Evolutionary conservation across 2,888 invertebrate genomes (phyloP).

Genomic region (Cyaniris semiargus): DNA sequence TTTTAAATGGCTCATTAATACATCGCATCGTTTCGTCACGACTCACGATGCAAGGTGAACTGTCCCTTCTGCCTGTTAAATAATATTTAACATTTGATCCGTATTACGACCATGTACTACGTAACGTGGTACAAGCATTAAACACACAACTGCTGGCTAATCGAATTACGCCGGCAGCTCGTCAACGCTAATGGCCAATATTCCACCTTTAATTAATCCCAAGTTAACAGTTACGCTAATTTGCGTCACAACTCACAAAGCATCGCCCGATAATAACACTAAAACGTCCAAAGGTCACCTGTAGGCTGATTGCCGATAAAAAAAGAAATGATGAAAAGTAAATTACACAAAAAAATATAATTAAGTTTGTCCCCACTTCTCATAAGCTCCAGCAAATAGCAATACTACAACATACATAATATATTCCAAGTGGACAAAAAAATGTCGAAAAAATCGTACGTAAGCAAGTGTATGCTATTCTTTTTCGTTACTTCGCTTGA

Average conservation of each 20-base stretch:
- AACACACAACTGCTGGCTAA: not conserved
- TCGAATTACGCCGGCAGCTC: slow-evolving; percentile 7
- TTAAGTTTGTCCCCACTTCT: too few species aligned
- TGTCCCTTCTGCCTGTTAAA: too few species aligned
- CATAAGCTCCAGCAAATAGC: too few species aligned
- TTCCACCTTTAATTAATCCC: slow-evolving; percentile 22
- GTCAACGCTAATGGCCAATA: slow-evolving; percentile 11
- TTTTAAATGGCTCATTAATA: too few species aligned
- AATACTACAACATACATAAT: too few species aligned
- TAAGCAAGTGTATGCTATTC: too few species aligned
- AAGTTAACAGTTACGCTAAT: slow-evolving; percentile 11
- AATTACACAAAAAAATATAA: not conserved
- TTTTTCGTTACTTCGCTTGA: too few species aligned
- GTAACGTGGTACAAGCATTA: not conserved
- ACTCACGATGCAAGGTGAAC: too few species aligned
- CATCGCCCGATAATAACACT: slow-evolving; percentile 6
- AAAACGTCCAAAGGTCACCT: not conserved
- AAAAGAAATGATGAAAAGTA: not conserved
- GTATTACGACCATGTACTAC: not conserved
- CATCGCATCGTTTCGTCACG: too few species aligned
- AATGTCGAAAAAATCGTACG: too few species aligned
- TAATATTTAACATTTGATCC: too few species aligned
- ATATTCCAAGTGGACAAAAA: too few species aligned
- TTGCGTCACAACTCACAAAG: slow-evolving; percentile 10
- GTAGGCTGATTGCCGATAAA: not conserved